Conservation (phyloP, 2,113 vertebrate species). For the Oxygymnocypris stewartii region DNA sequence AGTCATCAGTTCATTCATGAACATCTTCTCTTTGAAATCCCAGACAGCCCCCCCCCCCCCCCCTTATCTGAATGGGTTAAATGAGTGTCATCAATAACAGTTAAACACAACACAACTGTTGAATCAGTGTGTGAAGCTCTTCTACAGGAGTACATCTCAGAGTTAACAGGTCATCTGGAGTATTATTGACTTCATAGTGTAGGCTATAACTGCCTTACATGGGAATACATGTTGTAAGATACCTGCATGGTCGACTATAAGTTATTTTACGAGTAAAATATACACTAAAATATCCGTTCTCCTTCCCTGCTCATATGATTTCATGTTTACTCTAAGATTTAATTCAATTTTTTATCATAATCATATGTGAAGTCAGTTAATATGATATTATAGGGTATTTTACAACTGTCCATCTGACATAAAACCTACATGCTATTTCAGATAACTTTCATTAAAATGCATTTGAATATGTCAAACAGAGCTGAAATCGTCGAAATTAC, state of each 20-base stretch:
- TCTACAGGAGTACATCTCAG: neutral
- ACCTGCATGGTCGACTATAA: neutral
- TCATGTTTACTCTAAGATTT: neutral
- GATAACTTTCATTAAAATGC: neutral
- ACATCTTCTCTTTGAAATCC: neutral
- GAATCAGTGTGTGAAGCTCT: neutral
- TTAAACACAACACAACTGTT: neutral
- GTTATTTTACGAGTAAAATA: neutral
- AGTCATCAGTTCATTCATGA: neutral
- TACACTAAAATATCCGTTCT: neutral
- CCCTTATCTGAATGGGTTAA: slow-evolving; percentile 14
- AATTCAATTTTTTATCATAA: neutral
- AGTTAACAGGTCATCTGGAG: neutral
- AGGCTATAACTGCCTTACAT: neutral
- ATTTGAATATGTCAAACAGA: neutral
- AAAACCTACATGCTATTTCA: neutral
- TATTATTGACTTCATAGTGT: neutral
- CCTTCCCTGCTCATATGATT: neutral
- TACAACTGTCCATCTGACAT: neutral
- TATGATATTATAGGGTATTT: neutral
- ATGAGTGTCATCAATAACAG: neutral
- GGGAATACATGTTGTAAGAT: neutral
- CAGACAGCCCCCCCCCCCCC: neutral
- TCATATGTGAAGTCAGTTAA: neutral
- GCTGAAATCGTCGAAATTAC: too few relatives aligned